phyloP scores from a whole-genome alignment of 2,113 vertebrate genomes.

The Aplodontia rufa region DNA sequence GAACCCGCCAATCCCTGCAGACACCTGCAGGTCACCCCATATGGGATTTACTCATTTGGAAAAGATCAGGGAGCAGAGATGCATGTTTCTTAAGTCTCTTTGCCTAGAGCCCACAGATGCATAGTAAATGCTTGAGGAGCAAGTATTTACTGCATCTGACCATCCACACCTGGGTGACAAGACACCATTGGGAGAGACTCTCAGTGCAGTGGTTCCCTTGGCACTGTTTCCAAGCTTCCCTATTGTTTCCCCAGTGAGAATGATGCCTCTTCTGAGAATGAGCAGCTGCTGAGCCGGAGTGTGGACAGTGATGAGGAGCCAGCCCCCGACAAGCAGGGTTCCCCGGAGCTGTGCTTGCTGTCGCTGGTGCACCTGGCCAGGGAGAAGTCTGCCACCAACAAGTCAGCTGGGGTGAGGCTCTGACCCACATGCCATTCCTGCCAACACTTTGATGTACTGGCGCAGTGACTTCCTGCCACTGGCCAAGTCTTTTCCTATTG shows the following conservation, averaged over 20 bases:
- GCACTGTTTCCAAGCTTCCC: accelerated
- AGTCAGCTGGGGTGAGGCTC: constrained; percentile 92
- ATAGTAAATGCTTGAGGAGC: no score
- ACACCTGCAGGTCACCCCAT: neutral
- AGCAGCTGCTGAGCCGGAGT: constrained; percentile 95
- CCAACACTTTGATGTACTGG: accelerated
- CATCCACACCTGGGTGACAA: no score
- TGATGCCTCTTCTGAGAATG: constrained; percentile 97
- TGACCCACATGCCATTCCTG: accelerated
- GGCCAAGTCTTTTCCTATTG: neutral
- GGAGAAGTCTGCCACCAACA: constrained; percentile 88
- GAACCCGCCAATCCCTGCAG: no score
- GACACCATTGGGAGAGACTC: accelerated
- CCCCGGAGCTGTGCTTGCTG: constrained; percentile 93
- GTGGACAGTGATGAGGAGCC: constrained; percentile 98
- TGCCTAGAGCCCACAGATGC: neutral
- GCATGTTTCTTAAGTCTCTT: neutral
- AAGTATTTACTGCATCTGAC: accelerated
- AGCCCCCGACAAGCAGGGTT: constrained; percentile 92
- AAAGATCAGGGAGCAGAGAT: neutral
- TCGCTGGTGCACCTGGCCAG: constrained; percentile 93
- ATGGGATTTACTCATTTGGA: neutral
- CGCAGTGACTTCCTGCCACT: neutral
- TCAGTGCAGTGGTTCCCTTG: neutral
- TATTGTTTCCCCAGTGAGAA: constrained; percentile 90